A percentile compares a stretch with the other conserved stretches of the same genome.
Conservation (phyloP, 2,797 vertebrate species). For the Tadarida brasiliensis region DNA sequence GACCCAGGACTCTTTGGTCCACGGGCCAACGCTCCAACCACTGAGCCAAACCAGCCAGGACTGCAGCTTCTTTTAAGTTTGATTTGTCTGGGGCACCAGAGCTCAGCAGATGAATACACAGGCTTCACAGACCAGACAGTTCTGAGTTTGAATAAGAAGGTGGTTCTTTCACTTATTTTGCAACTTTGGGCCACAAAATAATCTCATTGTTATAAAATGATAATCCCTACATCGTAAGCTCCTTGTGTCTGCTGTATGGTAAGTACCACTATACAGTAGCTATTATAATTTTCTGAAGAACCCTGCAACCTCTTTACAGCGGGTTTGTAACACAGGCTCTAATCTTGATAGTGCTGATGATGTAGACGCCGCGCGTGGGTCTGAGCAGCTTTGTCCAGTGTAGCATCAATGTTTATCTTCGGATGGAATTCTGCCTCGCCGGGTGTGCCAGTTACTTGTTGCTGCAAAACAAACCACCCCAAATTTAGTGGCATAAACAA, state of each 20-base stretch:
- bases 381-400: neutral
- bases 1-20: too few relatives aligned
- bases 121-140: neutral
- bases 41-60: too few relatives aligned
- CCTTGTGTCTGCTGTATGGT: neutral
- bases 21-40: too few relatives aligned
- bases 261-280: neutral
- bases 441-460: neutral
- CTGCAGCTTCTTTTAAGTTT: neutral
- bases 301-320: neutral
- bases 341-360: neutral
- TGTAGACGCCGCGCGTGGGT: neutral
- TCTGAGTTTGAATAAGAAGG: neutral
- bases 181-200: neutral
- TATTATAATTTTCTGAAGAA: slow-evolving; percentile 15
- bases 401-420: neutral
- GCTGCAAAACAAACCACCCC: neutral
- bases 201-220: neutral
- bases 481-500: neutral
- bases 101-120: neutral
- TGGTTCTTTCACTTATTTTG: neutral
- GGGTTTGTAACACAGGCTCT: neutral
- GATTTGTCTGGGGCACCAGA: neutral
- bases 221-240: neutral
- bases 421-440: neutral